Evolutionary conservation across 1,140 invertebrate species (phyloP), one percentile per base, ranked within the genome.

Genomic region (Eurosta solidaginis): DNA sequence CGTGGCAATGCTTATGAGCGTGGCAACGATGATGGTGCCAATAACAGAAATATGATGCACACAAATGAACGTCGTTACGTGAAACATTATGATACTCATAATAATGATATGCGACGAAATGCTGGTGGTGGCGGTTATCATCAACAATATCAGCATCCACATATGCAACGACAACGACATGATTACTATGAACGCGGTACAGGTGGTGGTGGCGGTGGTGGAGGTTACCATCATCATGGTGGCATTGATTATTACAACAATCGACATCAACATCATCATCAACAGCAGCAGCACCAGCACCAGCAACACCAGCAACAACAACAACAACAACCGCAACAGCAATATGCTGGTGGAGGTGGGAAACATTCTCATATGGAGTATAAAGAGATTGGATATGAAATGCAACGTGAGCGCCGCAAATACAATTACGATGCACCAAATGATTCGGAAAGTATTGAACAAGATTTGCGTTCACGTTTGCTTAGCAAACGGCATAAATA

Each of bases 401-500:
- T 74, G 17, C 77, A 78, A 44, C 36, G 74, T 3, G 47, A 63
- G 78, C 80, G 82, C 17, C 78, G 76, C 1, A 85, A 85, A 73
- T 81, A 83, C 77, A 59, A 74, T 12, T 84, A 85, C 40, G 82
- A 78, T 12, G 79, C 79, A 10, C 44, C 78, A 25, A 85, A 86
- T 74, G 84, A 88, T 77, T 82, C 82, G 1, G 85, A 88, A 81
- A 83, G 86, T 50, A 74, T 84, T 78, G 89, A 94, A 74, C 92
- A 94, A 84, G 93, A 95, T 89, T 89, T 95, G 81, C 90, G 94
- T 81, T 93, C 93, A 82, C 90, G 93, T 83, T 89, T 92, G 81
- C 82, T 92, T 3, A 92, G 90, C 81, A 92, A 93, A 88, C 88
- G 91, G 42, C 85, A 90, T 88, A 88, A 89, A 86, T 80, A 91